Conservation (phyloP, 2,888 invertebrate species). For the Stenodera caucasica region DNA sequence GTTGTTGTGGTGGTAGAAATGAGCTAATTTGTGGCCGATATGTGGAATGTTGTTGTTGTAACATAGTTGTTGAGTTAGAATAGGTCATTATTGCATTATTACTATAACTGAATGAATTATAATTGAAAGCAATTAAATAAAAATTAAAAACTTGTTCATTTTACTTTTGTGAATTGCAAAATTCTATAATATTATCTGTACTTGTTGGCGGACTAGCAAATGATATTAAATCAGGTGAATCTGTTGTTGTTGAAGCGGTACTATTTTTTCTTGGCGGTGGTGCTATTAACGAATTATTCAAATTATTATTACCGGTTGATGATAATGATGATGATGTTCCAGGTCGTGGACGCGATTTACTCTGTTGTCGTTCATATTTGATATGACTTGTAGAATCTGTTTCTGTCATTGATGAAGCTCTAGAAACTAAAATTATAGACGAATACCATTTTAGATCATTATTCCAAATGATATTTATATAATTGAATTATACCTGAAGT, state of each 20-base stretch:
- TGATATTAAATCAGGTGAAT: conserved; percentile 68
- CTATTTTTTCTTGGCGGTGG: conserved; percentile 54
- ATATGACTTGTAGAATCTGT: conserved; percentile 41
- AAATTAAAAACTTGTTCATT: conserved; percentile 23
- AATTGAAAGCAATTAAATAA: conserved; percentile 11
- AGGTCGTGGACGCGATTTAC: conserved; percentile 63
- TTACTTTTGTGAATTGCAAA: conserved; percentile 63
- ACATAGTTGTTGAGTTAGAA: conserved; percentile 7
- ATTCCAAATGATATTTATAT: too few relatives aligned
- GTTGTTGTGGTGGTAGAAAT: neutral
- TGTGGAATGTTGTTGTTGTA: conserved; percentile 12
- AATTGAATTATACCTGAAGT: conserved; percentile 41
- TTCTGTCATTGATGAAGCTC: conserved; percentile 52
- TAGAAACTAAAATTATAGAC: conserved; percentile 42
- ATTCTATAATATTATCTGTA: conserved; percentile 61
- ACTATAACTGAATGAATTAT: conserved; percentile 14
- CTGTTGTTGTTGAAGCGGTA: conserved; percentile 54
- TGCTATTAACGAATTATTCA: conserved; percentile 55
- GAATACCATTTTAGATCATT: too few relatives aligned
- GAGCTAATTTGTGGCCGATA: conserved; percentile 15
- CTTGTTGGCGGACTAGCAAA: conserved; percentile 67
- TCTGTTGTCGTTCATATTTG: conserved; percentile 53
- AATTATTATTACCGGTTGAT: conserved; percentile 54
- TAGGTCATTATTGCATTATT: conserved; percentile 13
- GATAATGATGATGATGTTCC: too few relatives aligned